Evolutionary conservation across 1,140 invertebrate species (phyloP).

Genomic region (Lepidurus arcticus): DNA sequence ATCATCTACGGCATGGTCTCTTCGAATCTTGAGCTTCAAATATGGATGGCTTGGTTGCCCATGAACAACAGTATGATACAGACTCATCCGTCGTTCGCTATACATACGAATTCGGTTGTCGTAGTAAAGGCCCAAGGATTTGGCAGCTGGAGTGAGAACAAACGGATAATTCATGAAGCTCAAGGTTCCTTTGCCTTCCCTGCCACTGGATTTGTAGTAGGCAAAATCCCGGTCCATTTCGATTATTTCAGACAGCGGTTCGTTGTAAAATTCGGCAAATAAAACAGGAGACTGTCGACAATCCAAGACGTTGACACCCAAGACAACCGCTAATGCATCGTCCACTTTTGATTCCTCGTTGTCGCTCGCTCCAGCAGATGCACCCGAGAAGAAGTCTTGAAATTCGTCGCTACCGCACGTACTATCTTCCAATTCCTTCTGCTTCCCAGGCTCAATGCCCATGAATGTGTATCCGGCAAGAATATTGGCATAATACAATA

Average conservation of each 20-base stretch:
- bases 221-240: slow-evolving; percentile 91
- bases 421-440: slow-evolving; percentile 19
- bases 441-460: slow-evolving; percentile 1
- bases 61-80: slow-evolving; percentile 66
- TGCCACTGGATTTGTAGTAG: slow-evolving; percentile 60
- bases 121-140: slow-evolving; percentile 82
- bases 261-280: slow-evolving; percentile 88
- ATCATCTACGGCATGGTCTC: slow-evolving; percentile 85
- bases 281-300: slow-evolving; percentile 73
- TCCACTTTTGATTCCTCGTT: slow-evolving; percentile 40
- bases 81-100: slow-evolving; percentile 74
- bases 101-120: slow-evolving; percentile 94
- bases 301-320: slow-evolving; percentile 70
- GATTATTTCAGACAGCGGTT: slow-evolving; percentile 80
- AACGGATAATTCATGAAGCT: slow-evolving; percentile 89
- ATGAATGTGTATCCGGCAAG: slow-evolving; percentile 56
- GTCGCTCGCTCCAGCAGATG: neutral
- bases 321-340: slow-evolving; percentile 52
- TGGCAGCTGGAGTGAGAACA: slow-evolving; percentile 85
- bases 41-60: slow-evolving; percentile 77
- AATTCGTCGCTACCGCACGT: neutral
- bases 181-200: slow-evolving; percentile 58
- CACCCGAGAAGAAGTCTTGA: neutral
- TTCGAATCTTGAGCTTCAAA: slow-evolving; percentile 68
- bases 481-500: slow-evolving; percentile 84